Percentiles rank a stretch among this genome's conserved stretches.
Evolutionary conservation across 2,797 vertebrate genomes (phyloP).

Genomic region (Chromobotia macracanthus): DNA sequence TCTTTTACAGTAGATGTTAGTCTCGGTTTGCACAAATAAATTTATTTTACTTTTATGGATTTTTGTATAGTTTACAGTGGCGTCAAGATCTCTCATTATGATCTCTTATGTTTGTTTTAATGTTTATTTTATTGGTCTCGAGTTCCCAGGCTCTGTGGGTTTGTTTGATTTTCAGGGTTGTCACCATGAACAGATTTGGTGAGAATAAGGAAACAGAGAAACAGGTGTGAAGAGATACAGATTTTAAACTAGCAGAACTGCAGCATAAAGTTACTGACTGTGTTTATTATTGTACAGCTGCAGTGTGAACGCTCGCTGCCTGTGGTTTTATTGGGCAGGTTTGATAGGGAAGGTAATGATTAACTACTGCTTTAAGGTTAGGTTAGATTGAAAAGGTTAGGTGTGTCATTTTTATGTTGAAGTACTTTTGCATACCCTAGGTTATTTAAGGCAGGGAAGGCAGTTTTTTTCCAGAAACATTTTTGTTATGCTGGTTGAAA

Average conservation of each 20-base stretch:
- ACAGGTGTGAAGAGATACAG: slow-evolving; percentile 20
- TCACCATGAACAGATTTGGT: not conserved
- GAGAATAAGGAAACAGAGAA: not conserved
- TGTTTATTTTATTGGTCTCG: not conserved
- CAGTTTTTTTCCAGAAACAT: too few species aligned
- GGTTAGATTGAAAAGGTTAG: too few species aligned
- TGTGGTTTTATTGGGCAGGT: slow-evolving; percentile 6
- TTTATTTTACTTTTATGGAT: not conserved
- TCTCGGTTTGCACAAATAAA: not conserved
- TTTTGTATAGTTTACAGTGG: not conserved
- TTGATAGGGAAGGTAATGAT: too few species aligned
- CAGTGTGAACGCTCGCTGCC: slow-evolving; percentile 8
- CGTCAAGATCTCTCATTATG: too few species aligned
- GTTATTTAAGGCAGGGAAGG: too few species aligned
- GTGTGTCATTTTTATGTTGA: too few species aligned
- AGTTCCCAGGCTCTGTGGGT: not conserved
- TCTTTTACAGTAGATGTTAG: not conserved
- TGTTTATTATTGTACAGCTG: slow-evolving; percentile 12
- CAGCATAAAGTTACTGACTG: not conserved
- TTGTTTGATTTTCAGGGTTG: slow-evolving; percentile 14
- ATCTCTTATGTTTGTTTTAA: not conserved
- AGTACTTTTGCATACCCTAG: too few species aligned
- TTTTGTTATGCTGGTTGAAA: too few species aligned
- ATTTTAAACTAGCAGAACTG: not conserved
- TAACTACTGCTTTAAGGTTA: not conserved